phyloP scores from a whole-genome alignment of 2,113 vertebrate species.

The Furnarius figulus region DNA sequence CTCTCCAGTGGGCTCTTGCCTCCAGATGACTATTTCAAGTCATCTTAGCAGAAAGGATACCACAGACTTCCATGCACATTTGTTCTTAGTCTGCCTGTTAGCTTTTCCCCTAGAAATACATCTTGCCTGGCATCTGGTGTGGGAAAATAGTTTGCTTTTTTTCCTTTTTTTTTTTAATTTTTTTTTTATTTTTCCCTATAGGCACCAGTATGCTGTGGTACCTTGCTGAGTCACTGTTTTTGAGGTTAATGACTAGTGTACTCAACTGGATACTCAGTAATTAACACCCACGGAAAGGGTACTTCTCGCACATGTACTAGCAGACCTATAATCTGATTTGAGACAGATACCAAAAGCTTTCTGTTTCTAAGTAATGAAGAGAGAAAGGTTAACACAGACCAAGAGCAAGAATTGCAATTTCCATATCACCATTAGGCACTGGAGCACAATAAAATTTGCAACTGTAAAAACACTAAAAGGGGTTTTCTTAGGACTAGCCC shows the following conservation, averaged over 20 bases:
- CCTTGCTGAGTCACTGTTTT: slow-evolving; percentile 39
- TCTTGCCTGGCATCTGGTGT: slow-evolving; percentile 31
- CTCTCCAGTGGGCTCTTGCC: background rate
- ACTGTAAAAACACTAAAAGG: slow-evolving; percentile 49
- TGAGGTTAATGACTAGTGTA: slow-evolving; percentile 18
- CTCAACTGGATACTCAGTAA: slow-evolving; percentile 3
- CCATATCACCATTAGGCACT: background rate
- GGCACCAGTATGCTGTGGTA: background rate
- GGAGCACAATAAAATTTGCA: slow-evolving; percentile 55
- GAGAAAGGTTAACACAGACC: slow-evolving; percentile 20
- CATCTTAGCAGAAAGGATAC: background rate
- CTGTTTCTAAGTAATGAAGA: background rate
- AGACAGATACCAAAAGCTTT: slow-evolving; percentile 9
- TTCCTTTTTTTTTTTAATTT: no score
- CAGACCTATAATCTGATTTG: slow-evolving; percentile 6
- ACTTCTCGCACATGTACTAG: background rate
- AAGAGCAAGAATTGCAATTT: slow-evolving; percentile 17
- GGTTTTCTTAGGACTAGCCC: slow-evolving; percentile 58
- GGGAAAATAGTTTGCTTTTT: background rate
- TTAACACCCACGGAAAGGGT: slow-evolving; percentile 2
- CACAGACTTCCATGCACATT: background rate
- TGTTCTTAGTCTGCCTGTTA: slow-evolving; percentile 35
- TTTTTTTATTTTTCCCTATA: background rate
- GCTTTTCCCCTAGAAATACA: slow-evolving; percentile 32
- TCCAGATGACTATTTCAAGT: slow-evolving; percentile 7